Evolutionary conservation across 2,888 invertebrate genomes (phyloP), one percentile per base, ranked within the genome.

Genomic region (Platerodrilus igneus): DNA sequence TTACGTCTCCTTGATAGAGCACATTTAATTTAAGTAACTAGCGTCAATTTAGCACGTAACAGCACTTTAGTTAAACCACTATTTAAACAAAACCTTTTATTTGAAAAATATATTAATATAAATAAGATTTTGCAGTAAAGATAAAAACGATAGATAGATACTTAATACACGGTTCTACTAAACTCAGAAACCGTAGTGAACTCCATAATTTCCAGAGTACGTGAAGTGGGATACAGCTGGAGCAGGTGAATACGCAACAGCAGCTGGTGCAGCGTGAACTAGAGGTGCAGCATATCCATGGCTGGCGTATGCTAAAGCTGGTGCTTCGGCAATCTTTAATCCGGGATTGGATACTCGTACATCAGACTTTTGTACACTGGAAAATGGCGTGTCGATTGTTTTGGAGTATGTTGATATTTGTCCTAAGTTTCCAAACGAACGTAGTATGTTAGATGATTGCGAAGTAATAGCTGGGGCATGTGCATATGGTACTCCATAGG

Each of bases 311-410:
- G 45, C 49, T 17, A 47, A 46, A 22, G 48, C 36, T 31, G 50
- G 40, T 10, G 43, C 50, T 26, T 53, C 48, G 27, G 54, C 51
- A 22, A 58, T 50, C 13, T 69, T 66, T 16, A 74, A 62, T 17
- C 51, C 51, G 8, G 79, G 79, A 66, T 80, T 83, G 67, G 77
- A 79, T 13, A 83, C 78, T n/a, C 83, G 76, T 17, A 82, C 76
- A 57, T 83, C 81, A 14, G 79, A 70, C 59, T 83, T 83, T 57
- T 79, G 77, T 26, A 80, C 80, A 59, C 79, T 81, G 31, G 81
- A 82, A 72, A 76, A 83, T 5, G 84, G 83, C 2, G 83, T 83
- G 63, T 81, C 79, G 53, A 83, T 75, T 45, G 79, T 76, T 63
- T 83, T 84, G 10, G 77, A 73, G 66, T 79, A 79, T 29, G 81